phyloP scores from a whole-genome alignment of 2,797 vertebrate species.

The Hemitrygon akajei region DNA sequence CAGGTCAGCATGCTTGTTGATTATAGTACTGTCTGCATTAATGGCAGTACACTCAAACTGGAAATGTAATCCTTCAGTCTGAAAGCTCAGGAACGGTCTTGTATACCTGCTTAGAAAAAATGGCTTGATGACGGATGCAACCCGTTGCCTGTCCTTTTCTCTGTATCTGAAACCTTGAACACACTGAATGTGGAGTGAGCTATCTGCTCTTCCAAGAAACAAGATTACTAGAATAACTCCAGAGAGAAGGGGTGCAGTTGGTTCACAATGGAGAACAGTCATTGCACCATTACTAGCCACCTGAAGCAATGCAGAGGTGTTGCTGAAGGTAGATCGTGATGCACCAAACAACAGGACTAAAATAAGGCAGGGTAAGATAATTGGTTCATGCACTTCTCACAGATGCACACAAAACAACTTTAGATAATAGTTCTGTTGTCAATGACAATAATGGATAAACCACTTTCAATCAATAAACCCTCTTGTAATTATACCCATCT shows the following conservation, averaged over 20 bases:
- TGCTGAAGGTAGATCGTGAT: background rate
- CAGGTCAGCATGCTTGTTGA: background rate
- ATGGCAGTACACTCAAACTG: background rate
- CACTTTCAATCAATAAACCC: background rate
- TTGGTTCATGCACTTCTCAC: background rate
- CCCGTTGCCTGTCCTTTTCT: background rate
- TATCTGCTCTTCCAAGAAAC: background rate
- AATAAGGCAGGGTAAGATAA: background rate
- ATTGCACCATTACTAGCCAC: too few species aligned
- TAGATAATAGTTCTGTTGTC: background rate
- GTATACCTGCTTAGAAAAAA: background rate
- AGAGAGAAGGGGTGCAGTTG: background rate
- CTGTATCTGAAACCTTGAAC: background rate
- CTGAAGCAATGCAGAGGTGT: background rate
- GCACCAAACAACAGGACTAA: background rate
- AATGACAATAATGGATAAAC: background rate
- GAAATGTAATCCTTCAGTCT: background rate
- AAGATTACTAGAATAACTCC: background rate
- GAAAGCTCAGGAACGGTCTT: background rate
- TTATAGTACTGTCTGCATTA: background rate
- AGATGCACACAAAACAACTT: background rate
- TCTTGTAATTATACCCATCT: background rate
- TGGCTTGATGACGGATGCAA: background rate
- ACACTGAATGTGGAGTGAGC: background rate
- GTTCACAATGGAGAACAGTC: background rate